Conservation (phyloP, 2,113 vertebrate species). For the Illadopsis cleaveri region DNA sequence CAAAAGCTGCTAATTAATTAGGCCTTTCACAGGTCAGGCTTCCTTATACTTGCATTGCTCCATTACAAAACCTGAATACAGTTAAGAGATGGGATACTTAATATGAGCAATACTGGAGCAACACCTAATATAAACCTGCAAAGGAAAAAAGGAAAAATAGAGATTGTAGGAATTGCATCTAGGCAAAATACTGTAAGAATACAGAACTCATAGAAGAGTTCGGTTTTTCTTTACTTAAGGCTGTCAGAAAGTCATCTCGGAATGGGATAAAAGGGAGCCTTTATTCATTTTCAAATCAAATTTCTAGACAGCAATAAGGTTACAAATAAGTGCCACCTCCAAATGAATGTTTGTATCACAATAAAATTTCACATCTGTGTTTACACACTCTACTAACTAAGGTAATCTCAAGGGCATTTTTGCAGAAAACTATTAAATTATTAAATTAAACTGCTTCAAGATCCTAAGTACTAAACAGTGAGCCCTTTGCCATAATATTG, state of each 20-base stretch:
- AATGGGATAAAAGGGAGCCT: background rate
- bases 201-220: background rate
- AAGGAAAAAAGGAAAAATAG: background rate
- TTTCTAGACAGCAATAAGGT: background rate
- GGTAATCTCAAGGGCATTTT: slow-evolving; percentile 59
- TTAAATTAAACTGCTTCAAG: slow-evolving; percentile 32
- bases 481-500: background rate
- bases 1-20: background rate
- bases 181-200: background rate
- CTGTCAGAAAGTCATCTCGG: background rate
- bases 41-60: background rate
- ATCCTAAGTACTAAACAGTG: background rate
- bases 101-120: background rate
- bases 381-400: slow-evolving; percentile 60
- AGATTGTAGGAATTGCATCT: background rate
- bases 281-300: background rate
- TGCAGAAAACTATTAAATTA: slow-evolving; percentile 55
- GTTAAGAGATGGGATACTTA: background rate
- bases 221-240: background rate
- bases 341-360: slow-evolving; percentile 47
- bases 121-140: background rate
- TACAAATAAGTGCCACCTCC: slow-evolving; percentile 33
- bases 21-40: background rate
- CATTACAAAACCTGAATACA: background rate
- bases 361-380: slow-evolving; percentile 62